Evolutionary conservation across 2,113 vertebrate species (phyloP).

Genomic region (Bubalus kerabau): DNA sequence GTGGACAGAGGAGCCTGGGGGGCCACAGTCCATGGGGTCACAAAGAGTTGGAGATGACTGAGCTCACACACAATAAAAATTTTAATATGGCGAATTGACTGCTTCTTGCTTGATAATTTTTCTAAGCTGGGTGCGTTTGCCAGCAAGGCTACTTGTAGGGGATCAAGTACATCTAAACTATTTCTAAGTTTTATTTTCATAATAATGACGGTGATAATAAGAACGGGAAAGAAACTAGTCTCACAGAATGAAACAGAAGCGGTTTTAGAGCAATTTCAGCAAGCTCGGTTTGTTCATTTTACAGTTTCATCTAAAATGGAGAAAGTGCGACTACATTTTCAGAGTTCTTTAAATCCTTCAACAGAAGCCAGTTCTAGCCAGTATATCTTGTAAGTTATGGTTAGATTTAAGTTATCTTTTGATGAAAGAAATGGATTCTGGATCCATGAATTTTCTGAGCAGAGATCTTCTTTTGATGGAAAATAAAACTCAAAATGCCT

Average conservation of each 20-base stretch:
- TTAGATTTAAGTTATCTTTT: slow-evolving; percentile 28
- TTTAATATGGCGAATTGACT: not conserved
- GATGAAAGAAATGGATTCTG: slow-evolving; percentile 16
- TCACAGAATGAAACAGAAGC: not conserved
- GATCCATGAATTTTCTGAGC: slow-evolving; percentile 9
- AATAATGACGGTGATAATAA: not conserved
- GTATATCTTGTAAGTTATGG: not conserved
- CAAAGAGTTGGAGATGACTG: not conserved
- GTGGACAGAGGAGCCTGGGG: not conserved
- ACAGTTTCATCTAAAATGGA: slow-evolving; percentile 25
- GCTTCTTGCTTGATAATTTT: not conserved
- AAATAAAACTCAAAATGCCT: slow-evolving; percentile 49
- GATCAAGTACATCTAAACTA: not conserved
- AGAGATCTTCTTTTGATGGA: slow-evolving; percentile 15
- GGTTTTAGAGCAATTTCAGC: not conserved
- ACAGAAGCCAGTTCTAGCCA: not conserved
- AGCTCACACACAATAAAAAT: not conserved
- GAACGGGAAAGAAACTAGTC: not conserved
- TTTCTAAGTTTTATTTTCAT: slow-evolving; percentile 12
- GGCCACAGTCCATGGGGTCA: not conserved
- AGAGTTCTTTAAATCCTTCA: not conserved
- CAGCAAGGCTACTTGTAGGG: not conserved
- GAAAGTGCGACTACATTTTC: not conserved
- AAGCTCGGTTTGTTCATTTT: not conserved
- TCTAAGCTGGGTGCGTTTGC: not conserved